A percentile compares a stretch with the other conserved stretches of the same genome.
These are phyloP conservation scores for Priocnemis perturbator DNA, from an alignment of 2,888 invertebrate genomes.

Conservation along the genomic window DNA sequence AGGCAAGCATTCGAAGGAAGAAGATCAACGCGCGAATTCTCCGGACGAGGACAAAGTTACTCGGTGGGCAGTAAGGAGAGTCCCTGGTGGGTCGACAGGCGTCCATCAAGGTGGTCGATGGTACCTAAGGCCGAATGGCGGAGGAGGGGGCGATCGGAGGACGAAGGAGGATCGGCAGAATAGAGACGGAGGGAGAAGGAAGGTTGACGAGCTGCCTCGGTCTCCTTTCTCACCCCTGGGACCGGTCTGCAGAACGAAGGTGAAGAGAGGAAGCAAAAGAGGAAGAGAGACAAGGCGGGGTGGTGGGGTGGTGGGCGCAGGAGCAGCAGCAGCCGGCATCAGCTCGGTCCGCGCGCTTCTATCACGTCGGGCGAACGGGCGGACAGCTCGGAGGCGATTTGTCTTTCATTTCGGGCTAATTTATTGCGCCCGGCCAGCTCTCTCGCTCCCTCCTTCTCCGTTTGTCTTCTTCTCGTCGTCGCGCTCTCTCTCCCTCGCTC, in stretches of 20 bases:
- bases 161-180: constrained; percentile 26
- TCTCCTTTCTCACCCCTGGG: constrained; percentile 56
- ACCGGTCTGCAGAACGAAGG: constrained; percentile 39
- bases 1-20: constrained; percentile 19
- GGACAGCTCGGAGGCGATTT: constrained; percentile 75
- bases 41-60: constrained; percentile 31
- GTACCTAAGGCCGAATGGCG: constrained; percentile 37
- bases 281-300: constrained; percentile 41
- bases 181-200: constrained; percentile 29
- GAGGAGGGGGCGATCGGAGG: constrained; percentile 13
- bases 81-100: constrained; percentile 58
- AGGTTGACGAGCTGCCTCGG: constrained; percentile 43
- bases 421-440: constrained; percentile 71
- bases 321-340: constrained; percentile 61
- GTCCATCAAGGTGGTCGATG: constrained; percentile 55
- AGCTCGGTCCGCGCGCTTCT: constrained; percentile 71
- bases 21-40: constrained; percentile 32
- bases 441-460: constrained; percentile 53
- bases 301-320: constrained; percentile 34
- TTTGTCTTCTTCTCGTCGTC: constrained; percentile 27
- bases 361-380: constrained; percentile 74
- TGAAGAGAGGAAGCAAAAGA: constrained; percentile 34
- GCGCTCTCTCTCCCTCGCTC: constrained; percentile 29
- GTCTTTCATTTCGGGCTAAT: constrained; percentile 76
- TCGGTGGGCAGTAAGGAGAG: constrained; percentile 27